Conservation (phyloP, 2,797 vertebrate species). For the Galaxias olidus region DNA sequence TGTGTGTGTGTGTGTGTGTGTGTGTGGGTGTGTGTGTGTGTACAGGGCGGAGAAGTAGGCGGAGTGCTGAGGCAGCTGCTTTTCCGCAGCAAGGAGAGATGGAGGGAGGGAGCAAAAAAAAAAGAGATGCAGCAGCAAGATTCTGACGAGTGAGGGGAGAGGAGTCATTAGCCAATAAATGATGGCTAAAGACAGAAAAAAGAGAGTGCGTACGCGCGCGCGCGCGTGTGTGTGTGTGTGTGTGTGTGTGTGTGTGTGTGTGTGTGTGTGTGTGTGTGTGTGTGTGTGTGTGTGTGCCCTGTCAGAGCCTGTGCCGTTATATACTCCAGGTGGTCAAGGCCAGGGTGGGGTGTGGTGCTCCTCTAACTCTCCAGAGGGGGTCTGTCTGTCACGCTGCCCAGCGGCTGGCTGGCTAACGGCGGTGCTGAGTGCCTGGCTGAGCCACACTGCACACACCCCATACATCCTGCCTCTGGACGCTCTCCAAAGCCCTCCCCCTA, state of each 20-base stretch:
- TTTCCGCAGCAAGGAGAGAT: conserved; percentile 51
- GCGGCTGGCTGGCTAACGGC: conserved; percentile 32
- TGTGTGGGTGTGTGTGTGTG: conserved; percentile 30
- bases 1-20: conserved; percentile 9
- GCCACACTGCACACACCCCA: conserved; percentile 31
- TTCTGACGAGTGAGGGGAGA: conserved; percentile 71
- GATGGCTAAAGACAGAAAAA: conserved; percentile 56
- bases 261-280: conserved; percentile 11
- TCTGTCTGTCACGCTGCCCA: conserved; percentile 27
- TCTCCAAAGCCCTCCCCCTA: conserved; percentile 27
- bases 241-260: conserved; percentile 30
- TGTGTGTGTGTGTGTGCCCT: conserved; percentile 18
- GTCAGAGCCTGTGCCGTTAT: conserved; percentile 48
- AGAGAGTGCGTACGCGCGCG: no score
- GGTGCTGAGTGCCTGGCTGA: conserved; percentile 38
- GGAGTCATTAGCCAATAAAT: conserved; percentile 73
- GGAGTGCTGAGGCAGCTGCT: conserved; percentile 73
- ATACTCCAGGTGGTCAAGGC: conserved; percentile 65
- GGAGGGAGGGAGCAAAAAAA: conserved; percentile 10
- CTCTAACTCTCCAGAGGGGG: conserved; percentile 41
- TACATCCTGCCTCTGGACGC: conserved; percentile 31
- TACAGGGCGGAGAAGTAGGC: conserved; percentile 49
- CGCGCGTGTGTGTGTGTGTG: no score
- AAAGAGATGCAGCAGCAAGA: conserved; percentile 57
- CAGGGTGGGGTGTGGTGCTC: conserved; percentile 29